Base-by-base conservation (phyloP, 2,888 invertebrate genomes). In the Pegoplata infirma region DNA sequence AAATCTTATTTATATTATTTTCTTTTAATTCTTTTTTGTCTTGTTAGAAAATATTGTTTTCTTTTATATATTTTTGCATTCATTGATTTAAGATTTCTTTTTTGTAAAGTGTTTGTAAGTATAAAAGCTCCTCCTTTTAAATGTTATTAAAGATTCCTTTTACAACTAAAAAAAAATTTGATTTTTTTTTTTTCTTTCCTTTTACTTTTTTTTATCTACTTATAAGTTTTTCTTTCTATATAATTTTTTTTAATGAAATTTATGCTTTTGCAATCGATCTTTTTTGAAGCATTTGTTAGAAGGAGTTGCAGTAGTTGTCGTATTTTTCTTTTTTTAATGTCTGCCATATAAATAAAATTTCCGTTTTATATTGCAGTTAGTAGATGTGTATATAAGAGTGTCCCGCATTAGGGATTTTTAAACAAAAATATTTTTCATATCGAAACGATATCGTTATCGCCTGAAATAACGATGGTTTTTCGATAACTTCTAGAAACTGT, bases 261-360 rank as follows among this genome's bases (percentile, higher is more conserved):
- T 86, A 86, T 87, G 84, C 84, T 83, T 76, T 59, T 76, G 80
- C 78, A 67, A 81, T 81, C 77, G 81, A 78, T 81, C 80, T 44
- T 25, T 73, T 67, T 69, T 67, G 64, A 61, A 64, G 51, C 21
- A 79, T 73, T 51, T 63, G 68, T 63, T 4, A 40, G n/a, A n/a
- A 40, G 36, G 36, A 40, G 36, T 40, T 40, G 36, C 36, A 40
- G 36, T n/a, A 40, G n/a, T 56, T 66, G 17, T 58, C 55, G 36
- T 51, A 25, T 56, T 51, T 8, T 3, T 51, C 72, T 44, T 53
- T 64, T 69, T 66, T 71, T 76, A 53, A 67, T 75, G 71, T 75
- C 61, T 75, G 76, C 76, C 59, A 76, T 40, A 40, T 53, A 67
- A 74, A 69, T 64, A 51, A 53, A 71, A 47, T 59, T 76, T 53